Percentiles rank a stretch among this genome's conserved stretches.
These are phyloP conservation scores for Lindbergichthys nudifrons DNA, from an alignment of 2,797 vertebrate species.

Conservation along the genomic window DNA sequence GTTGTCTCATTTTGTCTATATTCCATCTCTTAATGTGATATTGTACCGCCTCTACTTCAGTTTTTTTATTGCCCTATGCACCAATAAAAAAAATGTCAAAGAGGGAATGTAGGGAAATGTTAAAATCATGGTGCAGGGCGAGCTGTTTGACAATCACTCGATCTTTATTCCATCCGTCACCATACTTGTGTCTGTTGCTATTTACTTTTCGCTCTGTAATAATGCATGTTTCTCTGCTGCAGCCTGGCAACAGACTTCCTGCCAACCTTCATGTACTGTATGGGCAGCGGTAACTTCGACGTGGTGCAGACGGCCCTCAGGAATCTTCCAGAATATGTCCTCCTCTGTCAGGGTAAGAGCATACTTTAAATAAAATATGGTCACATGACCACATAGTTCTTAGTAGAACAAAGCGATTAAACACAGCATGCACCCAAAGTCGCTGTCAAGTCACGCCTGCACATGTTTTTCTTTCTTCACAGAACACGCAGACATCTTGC, in stretches of 20 bases:
- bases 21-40: too few species aligned
- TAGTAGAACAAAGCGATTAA: not conserved
- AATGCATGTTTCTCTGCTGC: slow-evolving; percentile 33
- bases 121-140: not conserved
- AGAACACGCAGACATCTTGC: slow-evolving; percentile 95
- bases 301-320: slow-evolving; percentile 95
- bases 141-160: not conserved
- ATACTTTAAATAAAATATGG: not conserved
- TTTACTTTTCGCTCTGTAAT: slow-evolving; percentile 1
- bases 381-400: not conserved
- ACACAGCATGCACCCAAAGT: not conserved
- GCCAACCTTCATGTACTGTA: slow-evolving; percentile 97
- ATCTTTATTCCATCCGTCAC: not conserved
- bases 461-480: slow-evolving; percentile 30
- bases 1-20: too few species aligned
- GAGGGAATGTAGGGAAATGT: not conserved
- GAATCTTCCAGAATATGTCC: slow-evolving; percentile 95
- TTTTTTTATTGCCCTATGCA: too few species aligned
- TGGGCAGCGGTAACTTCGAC: slow-evolving; percentile 95
- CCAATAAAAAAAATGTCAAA: too few species aligned
- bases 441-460: not conserved
- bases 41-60: too few species aligned
- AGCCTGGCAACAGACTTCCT: slow-evolving; percentile 95
- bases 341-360: slow-evolving; percentile 94
- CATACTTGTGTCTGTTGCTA: not conserved